Evolutionary conservation across 53 echinoderm and acorn worm genomes (phyloP).

Genomic region (Holothuria leucospilota): DNA sequence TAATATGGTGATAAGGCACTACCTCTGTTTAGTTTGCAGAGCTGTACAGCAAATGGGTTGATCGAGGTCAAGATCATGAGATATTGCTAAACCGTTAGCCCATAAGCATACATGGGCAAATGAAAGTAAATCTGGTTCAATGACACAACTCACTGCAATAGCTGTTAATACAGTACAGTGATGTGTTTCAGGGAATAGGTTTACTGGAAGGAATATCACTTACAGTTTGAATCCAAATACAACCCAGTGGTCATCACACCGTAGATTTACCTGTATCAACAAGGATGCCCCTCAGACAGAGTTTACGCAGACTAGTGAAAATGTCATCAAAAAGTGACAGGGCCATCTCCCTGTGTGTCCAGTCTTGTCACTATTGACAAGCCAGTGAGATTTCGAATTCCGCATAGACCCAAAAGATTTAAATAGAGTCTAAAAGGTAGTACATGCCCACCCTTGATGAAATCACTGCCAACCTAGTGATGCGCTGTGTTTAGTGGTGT

Average conservation of each 20-base stretch:
- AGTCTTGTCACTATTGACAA: conserved; percentile 58
- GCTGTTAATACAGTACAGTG: conserved; percentile 49
- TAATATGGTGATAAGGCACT: neutral
- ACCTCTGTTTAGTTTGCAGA: conserved; percentile 38
- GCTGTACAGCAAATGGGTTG: conserved; percentile 64
- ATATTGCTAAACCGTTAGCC: neutral
- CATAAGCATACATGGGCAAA: neutral
- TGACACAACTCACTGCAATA: conserved; percentile 10
- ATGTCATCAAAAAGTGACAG: conserved; percentile 46
- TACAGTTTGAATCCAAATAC: conserved; percentile 51
- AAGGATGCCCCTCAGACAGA: conserved; percentile 43
- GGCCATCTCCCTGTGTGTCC: conserved; percentile 71
- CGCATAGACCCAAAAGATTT: conserved; percentile 50
- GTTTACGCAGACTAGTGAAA: conserved; percentile 40
- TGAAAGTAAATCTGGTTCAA: neutral
- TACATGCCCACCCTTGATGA: conserved; percentile 64
- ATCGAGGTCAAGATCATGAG: conserved; percentile 52
- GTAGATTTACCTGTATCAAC: conserved; percentile 59
- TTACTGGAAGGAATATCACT: conserved; percentile 53
- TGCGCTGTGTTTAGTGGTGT: conserved; percentile 63
- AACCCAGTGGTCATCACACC: conserved; percentile 63
- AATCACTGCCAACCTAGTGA: conserved; percentile 60
- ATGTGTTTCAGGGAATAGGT: conserved; percentile 58
- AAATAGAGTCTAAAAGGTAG: conserved; percentile 45
- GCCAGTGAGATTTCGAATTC: conserved; percentile 39